Base-by-base conservation (phyloP, 2,888 invertebrate species). In the Megastigmus dorsalis region DNA sequence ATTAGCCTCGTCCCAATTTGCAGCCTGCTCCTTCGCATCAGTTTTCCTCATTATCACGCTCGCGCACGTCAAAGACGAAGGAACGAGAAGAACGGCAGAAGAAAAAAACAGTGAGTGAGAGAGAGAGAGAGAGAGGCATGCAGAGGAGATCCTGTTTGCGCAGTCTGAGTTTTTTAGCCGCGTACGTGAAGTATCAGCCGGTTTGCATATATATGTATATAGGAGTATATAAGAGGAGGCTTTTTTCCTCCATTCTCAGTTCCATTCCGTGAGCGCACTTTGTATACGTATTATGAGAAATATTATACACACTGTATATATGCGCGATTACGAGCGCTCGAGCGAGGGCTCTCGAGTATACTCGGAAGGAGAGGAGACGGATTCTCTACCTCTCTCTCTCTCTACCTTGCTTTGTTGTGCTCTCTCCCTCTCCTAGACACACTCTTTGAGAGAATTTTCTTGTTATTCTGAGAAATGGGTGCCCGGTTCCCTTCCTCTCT, bases 391-490 rank as follows among this genome's bases (percentile, higher is more conserved):
- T 7, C 20, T 30, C 9, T n/a, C n/a, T n/a, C n/a, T n/a, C n/a
- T n/a, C n/a, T n/a, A n/a, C n/a, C n/a, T n/a, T n/a, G n/a, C n/a
- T n/a, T n/a, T n/a, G n/a, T n/a, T n/a, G n/a, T n/a, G n/a, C n/a
- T n/a, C n/a, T n/a, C n/a, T n/a, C n/a, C n/a, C n/a, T n/a, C n/a
- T n/a, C n/a, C n/a, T n/a, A n/a, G n/a, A n/a, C n/a, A n/a, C n/a
- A n/a, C n/a, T n/a, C n/a, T n/a, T n/a, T 9, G 48, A 20, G 52
- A 52, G 55, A 63, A 63, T 55, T 38, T 63, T 57, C 63, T 63
- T 57, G 38, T 63, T 71, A 63, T 63, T 36, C 15, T 26, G 26
- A 43, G 41, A 38, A n/a, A n/a, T n/a, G n/a, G n/a, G n/a, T n/a
- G 43, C 7, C 6, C 0, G 10, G 9, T 6, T 30, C 18, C 36